Conservation (phyloP, 2,113 vertebrate genomes). For the Brevimyrus niger region DNA sequence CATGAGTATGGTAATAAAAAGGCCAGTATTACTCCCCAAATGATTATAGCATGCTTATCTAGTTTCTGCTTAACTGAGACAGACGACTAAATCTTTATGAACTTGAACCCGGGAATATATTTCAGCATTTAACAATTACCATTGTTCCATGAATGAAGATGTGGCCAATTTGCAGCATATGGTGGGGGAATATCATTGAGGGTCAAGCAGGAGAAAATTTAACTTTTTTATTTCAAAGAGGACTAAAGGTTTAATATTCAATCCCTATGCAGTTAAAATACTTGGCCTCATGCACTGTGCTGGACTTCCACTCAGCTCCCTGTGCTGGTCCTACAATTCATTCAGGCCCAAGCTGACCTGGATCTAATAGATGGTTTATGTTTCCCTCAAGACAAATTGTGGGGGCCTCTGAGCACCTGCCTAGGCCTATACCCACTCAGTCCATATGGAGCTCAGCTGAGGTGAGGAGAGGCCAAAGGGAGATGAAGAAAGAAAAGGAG, state of each 20-base stretch:
- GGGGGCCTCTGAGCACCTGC: slow-evolving; percentile 36
- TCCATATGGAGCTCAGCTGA: neutral
- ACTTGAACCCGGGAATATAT: slow-evolving; percentile 32
- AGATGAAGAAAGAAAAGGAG: neutral
- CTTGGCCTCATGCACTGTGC: slow-evolving; percentile 32
- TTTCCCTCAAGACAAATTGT: slow-evolving; percentile 43
- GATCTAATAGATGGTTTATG: slow-evolving; percentile 55
- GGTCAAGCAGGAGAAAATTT: neutral
- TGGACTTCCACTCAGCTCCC: slow-evolving; percentile 45
- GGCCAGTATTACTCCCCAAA: neutral
- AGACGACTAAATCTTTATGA: slow-evolving; percentile 29
- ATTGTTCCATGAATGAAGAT: slow-evolving; percentile 31
- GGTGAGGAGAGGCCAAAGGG: neutral
- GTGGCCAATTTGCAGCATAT: slow-evolving; percentile 47
- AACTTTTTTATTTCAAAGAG: slow-evolving; percentile 17
- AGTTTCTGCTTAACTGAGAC: slow-evolving; percentile 28
- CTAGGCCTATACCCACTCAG: slow-evolving; percentile 31
- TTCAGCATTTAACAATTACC: slow-evolving; percentile 23
- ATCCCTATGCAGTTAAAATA: slow-evolving; percentile 43
- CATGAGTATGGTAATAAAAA: neutral
- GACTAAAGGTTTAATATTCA: slow-evolving; percentile 35
- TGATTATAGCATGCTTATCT: slow-evolving; percentile 21
- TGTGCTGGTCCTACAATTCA: slow-evolving; percentile 32
- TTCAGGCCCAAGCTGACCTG: slow-evolving; percentile 49
- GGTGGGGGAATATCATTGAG: slow-evolving; percentile 30